These are phyloP conservation scores for Mythimna impura DNA, from an alignment of 2,888 invertebrate genomes.

Conservation along the genomic window DNA sequence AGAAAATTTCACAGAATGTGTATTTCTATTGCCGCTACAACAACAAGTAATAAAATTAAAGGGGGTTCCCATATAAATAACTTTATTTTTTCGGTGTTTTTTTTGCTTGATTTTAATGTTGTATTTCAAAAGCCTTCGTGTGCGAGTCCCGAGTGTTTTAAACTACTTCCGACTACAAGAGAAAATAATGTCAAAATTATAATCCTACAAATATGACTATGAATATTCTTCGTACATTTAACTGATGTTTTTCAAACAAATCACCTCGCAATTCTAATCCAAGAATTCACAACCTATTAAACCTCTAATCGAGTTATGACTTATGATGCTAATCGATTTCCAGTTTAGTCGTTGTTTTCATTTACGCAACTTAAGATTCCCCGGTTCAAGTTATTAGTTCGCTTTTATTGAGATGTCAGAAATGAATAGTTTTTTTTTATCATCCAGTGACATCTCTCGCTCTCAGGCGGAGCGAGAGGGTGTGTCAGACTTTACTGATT, in stretches of 20 bases:
- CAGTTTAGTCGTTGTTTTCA: constrained; percentile 14
- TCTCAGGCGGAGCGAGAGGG: too few relatives aligned
- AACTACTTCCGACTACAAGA: not conserved
- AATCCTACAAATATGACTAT: not conserved
- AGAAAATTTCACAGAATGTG: too few relatives aligned
- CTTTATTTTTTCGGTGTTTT: too few relatives aligned
- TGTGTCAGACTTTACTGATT: too few relatives aligned
- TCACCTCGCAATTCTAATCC: not conserved
- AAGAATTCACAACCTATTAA: constrained; percentile 28
- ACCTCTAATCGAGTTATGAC: constrained; percentile 26
- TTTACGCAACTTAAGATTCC: constrained; percentile 23
- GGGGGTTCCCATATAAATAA: too few relatives aligned
- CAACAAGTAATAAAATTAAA: too few relatives aligned
- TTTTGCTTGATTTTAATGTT: too few relatives aligned
- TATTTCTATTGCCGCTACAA: too few relatives aligned
- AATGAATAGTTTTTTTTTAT: not conserved
- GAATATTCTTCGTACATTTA: too few relatives aligned
- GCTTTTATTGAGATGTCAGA: not conserved
- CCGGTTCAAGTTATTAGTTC: constrained; percentile 3
- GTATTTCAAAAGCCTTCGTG: too few relatives aligned
- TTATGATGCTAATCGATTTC: constrained; percentile 31
- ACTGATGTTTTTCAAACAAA: constrained; percentile 21
- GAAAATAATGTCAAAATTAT: not conserved
- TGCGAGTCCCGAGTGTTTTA: too few relatives aligned
- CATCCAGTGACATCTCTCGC: too few relatives aligned